Conservation (phyloP, 2,797 vertebrate genomes). For the Oreonectes daqikongensis region DNA sequence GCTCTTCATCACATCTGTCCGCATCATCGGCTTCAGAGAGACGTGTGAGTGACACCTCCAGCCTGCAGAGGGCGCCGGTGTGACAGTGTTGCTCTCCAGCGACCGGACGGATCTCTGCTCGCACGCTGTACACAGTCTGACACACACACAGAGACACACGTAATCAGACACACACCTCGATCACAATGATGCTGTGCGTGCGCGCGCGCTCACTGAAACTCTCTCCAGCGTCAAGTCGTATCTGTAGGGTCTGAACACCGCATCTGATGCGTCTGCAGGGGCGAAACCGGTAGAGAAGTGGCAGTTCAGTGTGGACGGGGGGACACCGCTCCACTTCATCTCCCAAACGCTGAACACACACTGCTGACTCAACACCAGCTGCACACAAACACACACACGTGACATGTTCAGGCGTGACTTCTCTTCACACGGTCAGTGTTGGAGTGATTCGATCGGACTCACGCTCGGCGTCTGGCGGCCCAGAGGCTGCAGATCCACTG, state of each 20-base stretch:
- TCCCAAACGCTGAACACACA: constrained; percentile 94
- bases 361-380: constrained; percentile 88
- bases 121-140: constrained; percentile 90
- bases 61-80: constrained; percentile 87
- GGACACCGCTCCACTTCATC: constrained; percentile 83
- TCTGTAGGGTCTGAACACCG: constrained; percentile 84
- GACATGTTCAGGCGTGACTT: too few relatives aligned
- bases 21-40: constrained; percentile 83
- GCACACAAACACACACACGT: constrained; percentile 47
- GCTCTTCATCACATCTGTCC: constrained; percentile 88
- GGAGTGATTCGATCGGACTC: constrained; percentile 45
- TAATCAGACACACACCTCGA: constrained; percentile 70
- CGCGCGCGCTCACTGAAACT: constrained; percentile 77
- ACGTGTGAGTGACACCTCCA: constrained; percentile 89
- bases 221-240: constrained; percentile 90
- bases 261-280: constrained; percentile 74
- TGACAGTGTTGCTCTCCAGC: constrained; percentile 83
- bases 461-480: constrained; percentile 85
- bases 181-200: neutral
- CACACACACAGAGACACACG: constrained; percentile 24
- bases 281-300: constrained; percentile 87
- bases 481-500: constrained; percentile 80
- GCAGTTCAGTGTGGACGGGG: constrained; percentile 82
- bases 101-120: constrained; percentile 84
- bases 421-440: too few relatives aligned